Evolutionary conservation across 2,888 invertebrate species (phyloP).

Genomic region (Oligia strigilis): DNA sequence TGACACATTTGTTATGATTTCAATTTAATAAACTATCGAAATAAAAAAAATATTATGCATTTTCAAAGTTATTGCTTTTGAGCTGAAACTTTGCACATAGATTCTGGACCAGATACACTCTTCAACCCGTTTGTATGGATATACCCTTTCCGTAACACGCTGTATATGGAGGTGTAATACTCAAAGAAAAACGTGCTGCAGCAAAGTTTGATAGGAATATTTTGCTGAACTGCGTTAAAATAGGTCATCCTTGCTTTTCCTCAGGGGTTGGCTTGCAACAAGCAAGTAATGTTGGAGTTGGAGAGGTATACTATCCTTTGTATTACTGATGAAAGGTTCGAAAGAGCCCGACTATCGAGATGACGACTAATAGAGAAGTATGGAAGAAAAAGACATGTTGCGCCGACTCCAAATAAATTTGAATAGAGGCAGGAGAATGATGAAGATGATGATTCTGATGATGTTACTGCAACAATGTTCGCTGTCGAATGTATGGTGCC

Average conservation of each 20-base stretch:
- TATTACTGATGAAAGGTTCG: neutral
- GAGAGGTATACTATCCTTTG: neutral
- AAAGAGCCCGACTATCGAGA: neutral
- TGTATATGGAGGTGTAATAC: conserved; percentile 33
- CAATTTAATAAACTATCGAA: too few species aligned
- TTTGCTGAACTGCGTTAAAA: conserved; percentile 20
- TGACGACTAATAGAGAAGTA: neutral
- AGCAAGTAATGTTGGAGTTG: neutral
- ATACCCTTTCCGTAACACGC: too few species aligned
- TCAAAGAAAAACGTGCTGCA: conserved; percentile 45
- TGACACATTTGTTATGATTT: too few species aligned
- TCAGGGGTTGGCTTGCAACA: neutral
- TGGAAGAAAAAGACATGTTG: neutral
- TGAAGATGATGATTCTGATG: neutral
- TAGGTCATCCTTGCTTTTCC: conserved; percentile 5
- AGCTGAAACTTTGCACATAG: too few species aligned
- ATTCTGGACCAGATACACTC: too few species aligned
- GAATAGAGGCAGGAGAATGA: neutral
- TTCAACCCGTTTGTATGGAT: too few species aligned
- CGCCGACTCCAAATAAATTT: neutral
- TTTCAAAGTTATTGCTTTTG: too few species aligned
- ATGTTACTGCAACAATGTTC: neutral
- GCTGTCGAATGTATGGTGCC: neutral
- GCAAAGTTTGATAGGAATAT: conserved; percentile 41
- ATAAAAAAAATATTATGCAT: too few species aligned